phyloP scores from a whole-genome alignment of 2,113 vertebrate species.

The Mormyrus iriodes region DNA sequence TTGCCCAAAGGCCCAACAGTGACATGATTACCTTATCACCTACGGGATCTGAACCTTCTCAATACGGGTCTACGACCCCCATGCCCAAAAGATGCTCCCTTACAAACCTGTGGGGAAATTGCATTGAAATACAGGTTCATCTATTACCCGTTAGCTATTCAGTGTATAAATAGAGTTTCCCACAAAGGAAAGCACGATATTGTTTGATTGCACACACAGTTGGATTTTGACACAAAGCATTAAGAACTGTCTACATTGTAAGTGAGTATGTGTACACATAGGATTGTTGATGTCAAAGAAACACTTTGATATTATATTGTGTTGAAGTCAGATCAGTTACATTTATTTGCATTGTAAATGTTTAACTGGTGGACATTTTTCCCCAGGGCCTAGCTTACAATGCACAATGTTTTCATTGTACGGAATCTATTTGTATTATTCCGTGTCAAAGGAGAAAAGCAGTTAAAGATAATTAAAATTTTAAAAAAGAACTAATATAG shows the following conservation, averaged over 20 bases:
- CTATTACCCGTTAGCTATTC: background rate
- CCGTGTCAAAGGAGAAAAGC: background rate
- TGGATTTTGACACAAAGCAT: background rate
- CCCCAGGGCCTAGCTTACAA: background rate
- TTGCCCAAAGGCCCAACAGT: background rate
- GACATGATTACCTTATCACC: background rate
- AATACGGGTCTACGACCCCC: background rate
- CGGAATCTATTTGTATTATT: background rate
- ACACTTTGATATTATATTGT: background rate
- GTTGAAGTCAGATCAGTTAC: conserved; percentile 13
- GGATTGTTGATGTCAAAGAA: conserved; percentile 3
- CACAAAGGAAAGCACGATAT: background rate
- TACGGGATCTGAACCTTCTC: background rate
- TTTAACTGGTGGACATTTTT: background rate
- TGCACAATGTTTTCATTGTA: background rate
- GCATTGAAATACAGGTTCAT: background rate
- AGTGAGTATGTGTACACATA: background rate
- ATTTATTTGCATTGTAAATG: conserved; percentile 18
- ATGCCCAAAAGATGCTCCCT: conserved; percentile 2
- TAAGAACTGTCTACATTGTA: background rate
- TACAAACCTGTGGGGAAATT: background rate
- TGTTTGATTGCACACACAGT: background rate
- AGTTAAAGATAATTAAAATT: background rate
- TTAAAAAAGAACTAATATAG: background rate
- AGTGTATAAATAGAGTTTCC: background rate